Base-by-base conservation (phyloP, 2,113 vertebrate genomes). In the Ochotona curzoniae region DNA sequence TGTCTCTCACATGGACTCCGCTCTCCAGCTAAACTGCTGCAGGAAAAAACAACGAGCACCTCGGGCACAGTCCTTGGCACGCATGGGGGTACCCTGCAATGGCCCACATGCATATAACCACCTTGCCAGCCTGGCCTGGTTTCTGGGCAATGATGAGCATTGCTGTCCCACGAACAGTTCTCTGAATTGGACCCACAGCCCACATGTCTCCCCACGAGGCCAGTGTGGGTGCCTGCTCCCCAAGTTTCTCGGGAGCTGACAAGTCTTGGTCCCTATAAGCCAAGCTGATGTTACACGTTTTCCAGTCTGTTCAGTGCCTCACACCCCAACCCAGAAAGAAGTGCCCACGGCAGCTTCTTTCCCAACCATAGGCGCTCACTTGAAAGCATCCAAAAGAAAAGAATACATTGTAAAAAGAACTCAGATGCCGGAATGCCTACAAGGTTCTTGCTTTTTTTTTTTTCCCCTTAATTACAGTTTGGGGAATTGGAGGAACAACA, bases 301-400 rank as follows among this genome's bases (percentile, higher is more conserved):
- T 83, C 94, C 15, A 30, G 83, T 54, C 54, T 93, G 86, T 97
- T 70, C 78, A 69, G 71, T 38, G 61, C 66, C 80, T 91, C 79
- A 74, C 79, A 85, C 54, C 54, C 90, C 83, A 44, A 44, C 49
- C 66, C 76, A 91, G 87, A 38, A 66, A 94, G 94, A 70, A 93
- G 80, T 91, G 83, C 49, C 83, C 51, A 38, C 75, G 83, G 75
- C 38, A 44, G 76, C 75, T 93, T 87, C 94, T 91, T 88, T 91
- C 81, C 73, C 91, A 96, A 82, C 64, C 32, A 23, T 69, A 84
- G 32, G 69, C 79, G 90, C 54, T 92, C 95, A 64, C 89, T 95
- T 94, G 70, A 85, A 96, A 91, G 91, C 66, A 94, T 87, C 81
- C 67, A 86, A 93, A 95, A 97, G 85, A 96, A 95, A 96, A 83